Base-by-base conservation (phyloP, 2,113 vertebrate species). In the Dipodomys merriami region DNA sequence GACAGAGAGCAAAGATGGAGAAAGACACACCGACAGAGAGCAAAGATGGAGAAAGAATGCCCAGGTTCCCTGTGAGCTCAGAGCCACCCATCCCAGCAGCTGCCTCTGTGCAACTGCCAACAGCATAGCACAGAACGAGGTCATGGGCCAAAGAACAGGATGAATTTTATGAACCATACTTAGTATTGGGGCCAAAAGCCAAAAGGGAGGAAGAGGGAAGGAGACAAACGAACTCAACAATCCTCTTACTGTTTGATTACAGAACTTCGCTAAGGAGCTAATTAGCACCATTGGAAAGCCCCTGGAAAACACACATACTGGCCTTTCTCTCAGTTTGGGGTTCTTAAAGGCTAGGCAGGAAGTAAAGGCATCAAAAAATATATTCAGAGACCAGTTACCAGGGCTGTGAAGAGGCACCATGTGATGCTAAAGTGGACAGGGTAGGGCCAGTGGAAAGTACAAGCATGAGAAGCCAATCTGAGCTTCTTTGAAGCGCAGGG, bases 161-260 rank as follows among this genome's bases (percentile, higher is more conserved):
- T 29, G 6, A 97, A 65, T 96, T 96, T 97, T 96, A 96, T 89
- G 90, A 96, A 93, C 92, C 87, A 83, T 93, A 88, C 90, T 95
- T 94, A 95, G 92, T 88, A 95, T 35, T 65, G 78, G 69, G 74
- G 69, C 91, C 92, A 95, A 96, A 95, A 97, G 95, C 92, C 96
- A 94, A 88, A 93, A 88, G 65, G 46, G 57, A 86, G 39, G 88
- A 86, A 93, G 86, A 83, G 46, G 69, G 78, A 85, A 44, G 64
- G 53, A 57, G 53, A 57, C 2, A 53, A 6, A 80, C 76, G 88
- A 82, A 91, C 84, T 62, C 94, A 94, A 95, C 92, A 95, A 86
- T 93, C 91, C 87, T 91, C 91, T 93, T 71, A 93, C 86, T 97
- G 92, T 96, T 91, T 94, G 91, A 92, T 97, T 94, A 89, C 44